Base-by-base conservation (phyloP, 2,113 vertebrate genomes). In the Anhinga anhinga region DNA sequence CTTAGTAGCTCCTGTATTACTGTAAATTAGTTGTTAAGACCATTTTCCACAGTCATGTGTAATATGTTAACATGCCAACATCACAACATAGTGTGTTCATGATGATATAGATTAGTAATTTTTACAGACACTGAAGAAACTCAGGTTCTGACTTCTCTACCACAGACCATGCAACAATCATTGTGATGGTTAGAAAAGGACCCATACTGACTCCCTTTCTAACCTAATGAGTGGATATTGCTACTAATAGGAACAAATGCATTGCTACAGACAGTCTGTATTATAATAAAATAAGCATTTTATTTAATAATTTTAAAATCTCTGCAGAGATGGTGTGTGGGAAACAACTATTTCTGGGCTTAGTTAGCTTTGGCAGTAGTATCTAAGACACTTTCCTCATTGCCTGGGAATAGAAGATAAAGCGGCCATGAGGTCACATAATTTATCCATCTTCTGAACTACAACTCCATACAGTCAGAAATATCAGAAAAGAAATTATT, bases 381-480 rank as follows among this genome's bases (percentile, higher is more conserved):
- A 67, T 34, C 13, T 50, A 47, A 86, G n/a, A 30, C 20, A 49
- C 5, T 42, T 73, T 90, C 26, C 21, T 73, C 42, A 32, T 1
- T 36, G 10, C 7, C 22, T 62, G 19, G 45, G 17, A 78, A 34
- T 0, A 83, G 14, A 80, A 45, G 18, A 47, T 63, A 61, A 20
- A 86, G 63, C 19, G 77, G 11, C 15, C 23, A 52, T 0, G 4
- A 25, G 7, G 8, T 61, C 23, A 63, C 0, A 1, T 29, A 55
- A 72, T 78, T 84, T 78, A 66, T 67, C 30, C 3, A 8, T 56
- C 42, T 86, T 88, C 61, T 44, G 45, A 76, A 84, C 8, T 61
- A 59, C 13, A 53, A 77, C 12, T 73, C 19, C 42, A 23, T 47
- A 17, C 5, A 42, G 29, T n/a, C 42, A 81, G 9, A 91, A 92